Conservation (phyloP, 2,113 vertebrate genomes). For the Pampusana beccarii region DNA sequence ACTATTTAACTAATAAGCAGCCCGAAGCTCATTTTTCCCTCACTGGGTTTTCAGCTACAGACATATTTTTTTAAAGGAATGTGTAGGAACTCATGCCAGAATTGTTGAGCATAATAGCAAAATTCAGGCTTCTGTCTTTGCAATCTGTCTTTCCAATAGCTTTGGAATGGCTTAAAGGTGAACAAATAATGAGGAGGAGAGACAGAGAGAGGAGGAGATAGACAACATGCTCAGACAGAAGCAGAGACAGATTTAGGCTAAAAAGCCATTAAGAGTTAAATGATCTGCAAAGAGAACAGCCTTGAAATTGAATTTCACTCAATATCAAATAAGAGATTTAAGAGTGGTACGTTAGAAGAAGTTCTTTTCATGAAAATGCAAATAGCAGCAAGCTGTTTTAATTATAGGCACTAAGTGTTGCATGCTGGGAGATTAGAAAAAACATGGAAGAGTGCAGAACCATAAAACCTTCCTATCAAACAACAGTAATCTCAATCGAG, state of each 20-base stretch:
- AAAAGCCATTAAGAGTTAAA: constrained; percentile 39
- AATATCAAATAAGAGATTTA: neutral
- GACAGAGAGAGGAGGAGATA: neutral
- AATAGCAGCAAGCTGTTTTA: constrained; percentile 57
- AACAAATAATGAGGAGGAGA: constrained; percentile 20
- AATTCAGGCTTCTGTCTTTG: constrained; percentile 49
- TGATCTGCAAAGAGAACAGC: constrained; percentile 9
- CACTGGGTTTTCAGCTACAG: neutral
- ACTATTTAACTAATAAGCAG: constrained; percentile 16
- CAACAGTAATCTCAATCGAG: neutral
- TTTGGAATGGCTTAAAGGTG: constrained; percentile 56
- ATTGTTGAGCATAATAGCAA: neutral
- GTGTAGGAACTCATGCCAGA: constrained; percentile 1
- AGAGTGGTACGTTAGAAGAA: constrained; percentile 8
- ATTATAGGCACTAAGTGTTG: constrained; percentile 30
- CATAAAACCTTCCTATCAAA: neutral
- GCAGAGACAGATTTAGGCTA: neutral
- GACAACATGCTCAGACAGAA: neutral
- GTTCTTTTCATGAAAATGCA: constrained; percentile 35
- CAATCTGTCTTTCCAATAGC: constrained; percentile 47
- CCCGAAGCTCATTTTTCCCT: neutral
- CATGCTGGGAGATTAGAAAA: constrained; percentile 4
- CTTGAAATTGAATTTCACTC: constrained; percentile 13
- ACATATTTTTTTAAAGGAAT: constrained; percentile 14
- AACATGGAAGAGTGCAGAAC: neutral